A percentile compares a stretch with the other conserved stretches of the same genome.
Evolutionary conservation across 2,888 invertebrate genomes (phyloP).

Genomic region (Latrodectus elegans): DNA sequence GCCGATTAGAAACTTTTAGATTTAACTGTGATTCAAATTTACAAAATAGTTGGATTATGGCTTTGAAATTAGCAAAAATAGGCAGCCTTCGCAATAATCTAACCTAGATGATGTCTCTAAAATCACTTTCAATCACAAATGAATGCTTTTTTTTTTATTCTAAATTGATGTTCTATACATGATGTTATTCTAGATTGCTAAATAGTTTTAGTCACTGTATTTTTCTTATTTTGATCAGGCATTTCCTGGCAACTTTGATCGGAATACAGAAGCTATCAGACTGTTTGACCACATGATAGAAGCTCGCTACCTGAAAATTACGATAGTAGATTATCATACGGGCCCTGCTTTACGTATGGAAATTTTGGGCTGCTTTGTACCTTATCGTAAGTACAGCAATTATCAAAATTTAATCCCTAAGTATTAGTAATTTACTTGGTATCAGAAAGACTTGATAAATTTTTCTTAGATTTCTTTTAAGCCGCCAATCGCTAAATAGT

Average conservation of each 20-base stretch:
- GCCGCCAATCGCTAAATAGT: no score
- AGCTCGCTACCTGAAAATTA: conserved; percentile 73
- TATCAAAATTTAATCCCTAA: no score
- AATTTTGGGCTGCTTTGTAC: conserved; percentile 73
- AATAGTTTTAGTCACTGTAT: neutral
- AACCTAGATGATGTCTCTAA: no score
- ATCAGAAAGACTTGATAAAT: no score
- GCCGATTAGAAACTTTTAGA: no score
- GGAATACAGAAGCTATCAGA: conserved; percentile 72
- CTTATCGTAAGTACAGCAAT: conserved; percentile 41
- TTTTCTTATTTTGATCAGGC: conserved; percentile 71
- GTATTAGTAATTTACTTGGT: no score
- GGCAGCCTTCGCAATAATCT: no score
- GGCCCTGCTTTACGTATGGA: conserved; percentile 73
- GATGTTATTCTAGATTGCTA: neutral
- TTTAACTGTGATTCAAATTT: no score
- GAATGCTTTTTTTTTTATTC: neutral
- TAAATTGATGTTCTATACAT: neutral
- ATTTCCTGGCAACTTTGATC: conserved; percentile 74
- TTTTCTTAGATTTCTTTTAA: no score
- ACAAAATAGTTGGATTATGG: no score
- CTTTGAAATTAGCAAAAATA: no score
- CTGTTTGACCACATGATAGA: conserved; percentile 73
- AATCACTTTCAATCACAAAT: neutral
- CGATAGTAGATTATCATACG: conserved; percentile 72